Evolutionary conservation across 2,113 vertebrate species (phyloP).

Genomic region (Anarrhichthys ocellatus): DNA sequence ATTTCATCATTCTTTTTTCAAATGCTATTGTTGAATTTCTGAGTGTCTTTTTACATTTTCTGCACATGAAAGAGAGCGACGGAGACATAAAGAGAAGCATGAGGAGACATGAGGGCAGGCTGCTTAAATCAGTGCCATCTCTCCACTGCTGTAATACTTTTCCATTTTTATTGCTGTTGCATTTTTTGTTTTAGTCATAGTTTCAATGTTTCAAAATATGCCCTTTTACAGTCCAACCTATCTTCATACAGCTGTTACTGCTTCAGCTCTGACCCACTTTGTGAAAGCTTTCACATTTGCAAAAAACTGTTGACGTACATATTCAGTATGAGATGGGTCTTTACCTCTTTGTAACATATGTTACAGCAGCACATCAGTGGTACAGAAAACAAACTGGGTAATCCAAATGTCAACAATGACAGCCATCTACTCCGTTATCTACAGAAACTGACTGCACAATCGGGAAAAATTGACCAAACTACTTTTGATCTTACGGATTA

Average conservation of each 20-base stretch:
- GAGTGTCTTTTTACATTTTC: slow-evolving; percentile 52
- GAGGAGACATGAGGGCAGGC: slow-evolving; percentile 1
- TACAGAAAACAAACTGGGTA: not conserved
- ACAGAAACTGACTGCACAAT: not conserved
- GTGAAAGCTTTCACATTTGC: not conserved
- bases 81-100: slow-evolving; percentile 25
- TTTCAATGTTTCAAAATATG: not conserved
- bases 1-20: slow-evolving; percentile 59
- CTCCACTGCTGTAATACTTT: slow-evolving; percentile 1
- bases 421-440: not conserved
- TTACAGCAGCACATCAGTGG: not conserved
- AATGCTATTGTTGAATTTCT: slow-evolving; percentile 59
- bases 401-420: not conserved
- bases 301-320: not conserved
- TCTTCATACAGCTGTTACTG: not conserved
- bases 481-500: not conserved
- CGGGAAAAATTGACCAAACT: not conserved
- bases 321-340: not conserved
- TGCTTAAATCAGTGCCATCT: not conserved
- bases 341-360: not conserved
- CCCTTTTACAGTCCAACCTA: not conserved
- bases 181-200: not conserved
- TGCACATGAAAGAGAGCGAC: slow-evolving; percentile 51
- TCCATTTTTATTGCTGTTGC: not conserved
- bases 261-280: not conserved